phyloP scores from a whole-genome alignment of 1,140 invertebrate genomes.

The Drosophila takahashii region DNA sequence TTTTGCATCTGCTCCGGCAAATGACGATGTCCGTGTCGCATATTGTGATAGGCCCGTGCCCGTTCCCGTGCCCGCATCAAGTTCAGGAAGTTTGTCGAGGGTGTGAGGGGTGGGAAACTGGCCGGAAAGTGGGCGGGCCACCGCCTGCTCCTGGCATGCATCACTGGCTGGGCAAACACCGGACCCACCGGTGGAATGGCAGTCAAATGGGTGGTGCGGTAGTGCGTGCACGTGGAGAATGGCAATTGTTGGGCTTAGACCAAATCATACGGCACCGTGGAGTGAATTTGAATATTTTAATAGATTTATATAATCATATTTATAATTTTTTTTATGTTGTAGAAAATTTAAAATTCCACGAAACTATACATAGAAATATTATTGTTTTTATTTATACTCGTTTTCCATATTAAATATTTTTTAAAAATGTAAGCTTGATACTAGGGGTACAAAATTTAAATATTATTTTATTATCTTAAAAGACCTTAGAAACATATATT shows the following conservation, averaged over 20 bases:
- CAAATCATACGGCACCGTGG: constrained; percentile 14
- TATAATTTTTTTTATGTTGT: no score
- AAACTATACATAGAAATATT: no score
- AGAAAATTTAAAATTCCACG: no score
- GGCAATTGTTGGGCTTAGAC: constrained; percentile 35
- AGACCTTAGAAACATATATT: no score
- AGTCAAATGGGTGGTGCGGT: neutral
- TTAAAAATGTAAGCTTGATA: no score
- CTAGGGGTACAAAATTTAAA: no score
- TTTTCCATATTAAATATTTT: no score
- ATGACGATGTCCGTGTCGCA: constrained; percentile 48
- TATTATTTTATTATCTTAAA: no score
- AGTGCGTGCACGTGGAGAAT: constrained; percentile 24
- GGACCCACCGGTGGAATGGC: constrained; percentile 6
- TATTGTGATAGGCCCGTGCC: constrained; percentile 52
- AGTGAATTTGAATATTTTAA: no score
- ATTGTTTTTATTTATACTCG: no score
- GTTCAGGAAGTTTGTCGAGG: constrained; percentile 34
- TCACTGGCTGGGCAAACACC: constrained; percentile 69
- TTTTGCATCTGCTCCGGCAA: constrained; percentile 31
- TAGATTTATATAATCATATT: no score
- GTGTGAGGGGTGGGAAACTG: neutral
- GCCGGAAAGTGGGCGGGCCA: neutral
- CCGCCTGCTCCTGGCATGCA: constrained; percentile 57
- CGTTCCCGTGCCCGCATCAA: constrained; percentile 45